Evolutionary conservation across 92 coral and sea anemone species (phyloP).

Genomic region (Pocillopora meandrina): DNA sequence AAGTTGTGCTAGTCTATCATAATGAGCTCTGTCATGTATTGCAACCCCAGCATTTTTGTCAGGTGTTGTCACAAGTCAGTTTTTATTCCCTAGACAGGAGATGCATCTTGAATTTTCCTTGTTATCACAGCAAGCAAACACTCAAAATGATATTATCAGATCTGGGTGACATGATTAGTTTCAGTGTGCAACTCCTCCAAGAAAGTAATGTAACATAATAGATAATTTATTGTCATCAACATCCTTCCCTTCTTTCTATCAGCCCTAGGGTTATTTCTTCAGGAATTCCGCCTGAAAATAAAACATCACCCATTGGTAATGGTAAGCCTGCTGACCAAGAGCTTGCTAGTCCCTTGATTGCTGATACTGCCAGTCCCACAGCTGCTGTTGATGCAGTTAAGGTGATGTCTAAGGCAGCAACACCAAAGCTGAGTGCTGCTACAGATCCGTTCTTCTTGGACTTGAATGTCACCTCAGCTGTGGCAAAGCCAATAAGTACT

Average conservation of each 20-base stretch:
- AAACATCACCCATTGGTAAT: background rate
- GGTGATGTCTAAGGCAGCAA: conserved; percentile 12
- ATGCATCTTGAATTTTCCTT: no score
- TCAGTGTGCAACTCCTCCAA: no score
- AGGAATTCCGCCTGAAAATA: conserved; percentile 5
- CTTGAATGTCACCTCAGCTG: conserved; percentile 56
- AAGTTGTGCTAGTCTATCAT: no score
- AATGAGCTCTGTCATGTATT: no score
- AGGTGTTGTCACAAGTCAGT: no score
- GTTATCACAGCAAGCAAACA: no score
- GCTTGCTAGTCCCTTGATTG: background rate
- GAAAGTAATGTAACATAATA: no score
- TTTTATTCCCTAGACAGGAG: no score
- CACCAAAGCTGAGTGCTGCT: conserved; percentile 81
- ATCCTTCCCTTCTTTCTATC: background rate
- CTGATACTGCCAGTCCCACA: conserved; percentile 24
- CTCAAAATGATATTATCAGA: no score
- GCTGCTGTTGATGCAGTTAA: conserved; percentile 16
- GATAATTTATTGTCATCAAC: background rate
- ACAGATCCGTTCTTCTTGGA: conserved; percentile 82
- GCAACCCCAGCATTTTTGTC: no score
- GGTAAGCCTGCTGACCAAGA: background rate
- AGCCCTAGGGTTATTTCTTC: background rate
- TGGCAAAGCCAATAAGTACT: conserved; percentile 58
- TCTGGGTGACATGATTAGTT: no score